Base-by-base conservation (phyloP, 2,797 vertebrate genomes). In the Enteromius paludinosus region DNA sequence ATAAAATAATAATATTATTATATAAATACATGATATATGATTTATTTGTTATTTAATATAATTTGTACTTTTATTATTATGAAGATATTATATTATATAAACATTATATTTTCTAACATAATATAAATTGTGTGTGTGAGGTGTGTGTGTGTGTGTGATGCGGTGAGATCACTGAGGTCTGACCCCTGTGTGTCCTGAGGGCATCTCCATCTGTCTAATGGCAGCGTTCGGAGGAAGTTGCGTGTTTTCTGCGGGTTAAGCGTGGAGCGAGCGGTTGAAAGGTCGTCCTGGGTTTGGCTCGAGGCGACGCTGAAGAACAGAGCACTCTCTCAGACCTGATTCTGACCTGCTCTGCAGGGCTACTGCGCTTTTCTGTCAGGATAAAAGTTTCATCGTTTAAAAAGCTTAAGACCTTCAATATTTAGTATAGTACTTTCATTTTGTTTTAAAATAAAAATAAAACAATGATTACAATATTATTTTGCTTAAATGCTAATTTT, bases 191-290 rank as follows among this genome's bases (percentile, higher is more conserved):
- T 90, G 88, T 89, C 94, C 92, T 86, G 79, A 88, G 91, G 94
- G 91, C 91, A 88, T 89, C 86, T 91, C 94, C 94, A 94, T 94
- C 94, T 94, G 94, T 88, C 89, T 93, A 92, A 92, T 92, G 90
- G 91, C 80, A 89, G 75, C 86, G 86, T 89, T 86, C 80, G 86
- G 87, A 85, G 81, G 88, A 89, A 91, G 89, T 79, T 76, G 70
- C 28, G 84, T 45, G 86, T 91, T 91, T 94, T 89, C 92, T 87
- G 90, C 87, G 89, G 88, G 90, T 94, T 93, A 92, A 89, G 90
- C 86, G 84, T 88, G 88, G 83, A 80, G 47, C 17, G 23, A 23
- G 45, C 18, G 47, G 77, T 83, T 73, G 76, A 87, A 59, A 83
- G 83, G 76, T 83, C 59, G 38, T 45, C 18, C 43, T 4, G 35